These are phyloP conservation scores for Gadus chalcogrammus DNA, from an alignment of 2,113 vertebrate species.

Conservation along the genomic window DNA sequence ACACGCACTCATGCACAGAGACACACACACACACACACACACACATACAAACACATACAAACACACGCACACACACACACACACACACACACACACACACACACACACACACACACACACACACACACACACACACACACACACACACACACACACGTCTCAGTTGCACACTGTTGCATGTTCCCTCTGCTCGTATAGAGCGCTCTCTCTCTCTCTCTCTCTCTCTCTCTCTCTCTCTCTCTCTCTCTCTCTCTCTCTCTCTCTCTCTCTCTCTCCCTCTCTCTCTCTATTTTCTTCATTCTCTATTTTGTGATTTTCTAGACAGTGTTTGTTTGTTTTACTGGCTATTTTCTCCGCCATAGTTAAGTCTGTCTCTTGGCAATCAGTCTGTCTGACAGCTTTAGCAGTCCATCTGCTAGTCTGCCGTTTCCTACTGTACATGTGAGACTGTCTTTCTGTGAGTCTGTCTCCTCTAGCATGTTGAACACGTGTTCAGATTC, in stretches of 20 bases:
- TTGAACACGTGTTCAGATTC: not conserved
- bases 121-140: slow-evolving; percentile 13
- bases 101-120: slow-evolving; percentile 12
- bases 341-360: not conserved
- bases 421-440: not conserved
- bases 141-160: no score
- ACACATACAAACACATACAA: slow-evolving; percentile 16
- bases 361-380: not conserved
- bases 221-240: no score
- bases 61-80: not conserved
- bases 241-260: no score
- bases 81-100: not conserved
- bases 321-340: not conserved
- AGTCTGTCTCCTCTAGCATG: not conserved
- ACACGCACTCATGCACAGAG: slow-evolving; percentile 23
- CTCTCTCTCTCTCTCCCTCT: no score
- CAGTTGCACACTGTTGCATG: no score
- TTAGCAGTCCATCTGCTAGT: not conserved
- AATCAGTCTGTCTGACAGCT: not conserved
- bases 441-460: not conserved
- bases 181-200: not conserved
- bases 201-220: not conserved
- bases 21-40: slow-evolving; percentile 4
- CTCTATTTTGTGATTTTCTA: not conserved
- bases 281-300: not conserved